Evolutionary conservation across 2,113 vertebrate species (phyloP).

Genomic region (Sciurus niger): DNA sequence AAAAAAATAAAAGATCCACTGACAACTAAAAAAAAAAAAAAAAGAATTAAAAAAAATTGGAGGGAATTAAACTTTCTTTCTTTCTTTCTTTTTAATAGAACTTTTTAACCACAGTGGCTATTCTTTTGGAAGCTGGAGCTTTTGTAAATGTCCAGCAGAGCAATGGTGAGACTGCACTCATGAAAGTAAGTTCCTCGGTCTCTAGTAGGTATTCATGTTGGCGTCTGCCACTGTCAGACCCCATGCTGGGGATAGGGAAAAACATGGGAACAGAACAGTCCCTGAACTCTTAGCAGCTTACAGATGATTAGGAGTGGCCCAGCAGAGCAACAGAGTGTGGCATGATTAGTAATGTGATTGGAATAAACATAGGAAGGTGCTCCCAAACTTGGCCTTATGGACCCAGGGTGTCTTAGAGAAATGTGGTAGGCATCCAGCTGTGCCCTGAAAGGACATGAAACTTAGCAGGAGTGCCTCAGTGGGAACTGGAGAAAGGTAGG

Average conservation of each 20-base stretch:
- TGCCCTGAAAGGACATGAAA: background rate
- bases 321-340: background rate
- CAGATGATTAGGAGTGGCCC: background rate
- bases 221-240: background rate
- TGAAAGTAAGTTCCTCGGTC: constrained; percentile 91
- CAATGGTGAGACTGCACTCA: constrained; percentile 96
- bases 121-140: constrained; percentile 97
- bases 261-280: accelerated
- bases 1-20: too few species aligned
- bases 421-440: background rate
- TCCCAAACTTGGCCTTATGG: background rate
- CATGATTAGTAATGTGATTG: too few species aligned
- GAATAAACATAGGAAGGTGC: background rate
- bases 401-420: background rate
- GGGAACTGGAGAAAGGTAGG: background rate
- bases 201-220: background rate
- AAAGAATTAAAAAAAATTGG: too few species aligned
- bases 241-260: background rate
- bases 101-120: constrained; percentile 96
- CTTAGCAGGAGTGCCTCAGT: background rate
- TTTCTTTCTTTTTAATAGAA: constrained; percentile 89
- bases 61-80: background rate
- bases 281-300: background rate
- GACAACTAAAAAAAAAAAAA: too few species aligned
- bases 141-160: constrained; percentile 95